phyloP scores from a whole-genome alignment of 2,797 vertebrate genomes.

The Prionace glauca region DNA sequence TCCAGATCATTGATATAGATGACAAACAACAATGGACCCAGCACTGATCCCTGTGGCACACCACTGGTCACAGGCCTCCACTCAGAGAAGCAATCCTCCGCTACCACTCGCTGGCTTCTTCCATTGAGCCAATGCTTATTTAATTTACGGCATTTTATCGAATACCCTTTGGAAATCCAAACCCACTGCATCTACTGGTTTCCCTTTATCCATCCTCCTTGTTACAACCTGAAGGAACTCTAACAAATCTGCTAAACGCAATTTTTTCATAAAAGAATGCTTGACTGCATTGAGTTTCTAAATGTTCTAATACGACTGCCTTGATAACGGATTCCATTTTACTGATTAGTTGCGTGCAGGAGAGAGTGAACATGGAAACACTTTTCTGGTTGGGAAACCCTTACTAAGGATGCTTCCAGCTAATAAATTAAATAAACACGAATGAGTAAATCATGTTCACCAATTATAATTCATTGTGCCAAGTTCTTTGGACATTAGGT shows the following conservation, averaged over 20 bases:
- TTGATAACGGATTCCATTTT: background rate
- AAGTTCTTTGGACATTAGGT: background rate
- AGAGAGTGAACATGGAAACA: too few relatives aligned
- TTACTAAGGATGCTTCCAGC: background rate
- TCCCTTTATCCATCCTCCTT: background rate
- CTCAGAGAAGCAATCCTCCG: too few relatives aligned
- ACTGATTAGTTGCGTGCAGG: background rate
- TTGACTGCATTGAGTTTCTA: background rate
- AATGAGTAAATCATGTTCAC: background rate
- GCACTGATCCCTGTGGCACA: too few relatives aligned
- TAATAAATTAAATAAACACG: background rate
- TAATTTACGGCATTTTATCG: background rate
- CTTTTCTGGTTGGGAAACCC: background rate
- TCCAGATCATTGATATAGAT: too few relatives aligned
- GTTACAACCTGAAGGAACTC: background rate
- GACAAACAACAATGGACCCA: too few relatives aligned
- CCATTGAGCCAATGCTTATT: too few relatives aligned
- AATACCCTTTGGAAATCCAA: background rate
- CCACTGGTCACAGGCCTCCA: too few relatives aligned
- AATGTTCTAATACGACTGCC: background rate
- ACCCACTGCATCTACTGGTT: background rate
- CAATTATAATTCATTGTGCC: background rate
- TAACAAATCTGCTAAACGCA: background rate
- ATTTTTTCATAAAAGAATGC: background rate
- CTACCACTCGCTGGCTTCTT: too few relatives aligned